Conservation (phyloP, 2,888 invertebrate genomes). For the Eupithecia centaureata region DNA sequence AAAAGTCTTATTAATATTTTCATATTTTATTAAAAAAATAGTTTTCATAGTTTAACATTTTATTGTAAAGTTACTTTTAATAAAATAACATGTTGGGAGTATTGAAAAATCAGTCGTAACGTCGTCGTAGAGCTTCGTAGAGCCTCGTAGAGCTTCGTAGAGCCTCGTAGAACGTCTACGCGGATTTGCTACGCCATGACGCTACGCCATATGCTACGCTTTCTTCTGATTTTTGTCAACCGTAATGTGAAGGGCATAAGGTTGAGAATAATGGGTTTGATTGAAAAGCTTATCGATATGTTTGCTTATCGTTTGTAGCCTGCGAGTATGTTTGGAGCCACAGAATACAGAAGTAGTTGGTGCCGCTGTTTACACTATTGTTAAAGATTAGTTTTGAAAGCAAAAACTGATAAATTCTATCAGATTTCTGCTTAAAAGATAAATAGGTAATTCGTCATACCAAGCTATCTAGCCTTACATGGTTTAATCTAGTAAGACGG, state of each 20-base stretch:
- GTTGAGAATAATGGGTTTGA: slow-evolving; percentile 1
- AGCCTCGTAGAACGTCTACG: slow-evolving; percentile 24
- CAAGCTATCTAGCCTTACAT: no score
- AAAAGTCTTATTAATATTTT: no score
- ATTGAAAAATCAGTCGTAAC: neutral
- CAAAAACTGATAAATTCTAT: neutral
- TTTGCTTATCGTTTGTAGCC: slow-evolving; percentile 33
- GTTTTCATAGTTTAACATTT: no score
- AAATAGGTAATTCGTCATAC: neutral
- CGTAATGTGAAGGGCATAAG: neutral
- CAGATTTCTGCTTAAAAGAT: neutral
- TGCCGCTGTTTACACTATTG: neutral
- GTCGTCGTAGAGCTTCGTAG: neutral
- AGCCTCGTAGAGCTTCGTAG: neutral
- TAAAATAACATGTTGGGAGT: no score
- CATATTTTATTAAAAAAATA: no score
- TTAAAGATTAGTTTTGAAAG: neutral
- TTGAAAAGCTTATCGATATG: slow-evolving; percentile 9
- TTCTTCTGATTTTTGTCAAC: slow-evolving; percentile 2
- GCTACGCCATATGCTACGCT: slow-evolving; percentile 29
- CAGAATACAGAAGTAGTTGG: neutral
- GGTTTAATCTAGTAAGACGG: no score
- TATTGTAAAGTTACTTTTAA: neutral
- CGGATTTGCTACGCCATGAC: slow-evolving; percentile 18
- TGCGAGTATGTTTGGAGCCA: neutral